These are phyloP conservation scores for Asarcornis scutulata DNA, from an alignment of 2,113 vertebrate genomes.

Conservation along the genomic window DNA sequence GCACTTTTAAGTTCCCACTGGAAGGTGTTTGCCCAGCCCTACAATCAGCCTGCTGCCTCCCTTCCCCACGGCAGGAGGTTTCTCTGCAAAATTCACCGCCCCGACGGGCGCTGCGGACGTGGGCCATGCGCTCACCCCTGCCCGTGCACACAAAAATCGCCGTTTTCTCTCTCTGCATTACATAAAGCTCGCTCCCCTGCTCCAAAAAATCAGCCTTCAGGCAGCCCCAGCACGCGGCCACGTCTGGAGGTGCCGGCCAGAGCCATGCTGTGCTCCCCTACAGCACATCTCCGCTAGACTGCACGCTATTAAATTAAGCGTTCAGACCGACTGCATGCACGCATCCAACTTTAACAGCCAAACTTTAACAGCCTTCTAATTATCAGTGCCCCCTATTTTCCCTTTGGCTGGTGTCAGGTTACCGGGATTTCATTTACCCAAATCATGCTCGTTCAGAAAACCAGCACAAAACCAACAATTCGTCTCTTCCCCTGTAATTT, in stretches of 20 bases:
- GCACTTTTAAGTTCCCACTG: conserved; percentile 53
- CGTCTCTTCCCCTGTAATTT: not conserved
- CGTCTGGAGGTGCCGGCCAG: not conserved
- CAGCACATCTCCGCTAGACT: not conserved
- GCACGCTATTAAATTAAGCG: not conserved
- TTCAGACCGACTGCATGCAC: not conserved
- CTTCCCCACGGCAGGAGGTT: not conserved
- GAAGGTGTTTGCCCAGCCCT: conserved; percentile 51
- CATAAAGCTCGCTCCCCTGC: too few species aligned
- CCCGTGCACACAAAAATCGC: not conserved
- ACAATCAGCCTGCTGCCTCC: not conserved
- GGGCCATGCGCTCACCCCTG: fast-evolving
- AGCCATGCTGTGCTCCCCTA: not conserved
- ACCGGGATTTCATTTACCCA: not conserved
- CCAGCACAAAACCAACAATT: not conserved
- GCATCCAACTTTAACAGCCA: not conserved
- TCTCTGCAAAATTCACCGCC: not conserved
- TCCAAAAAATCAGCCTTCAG: too few species aligned
- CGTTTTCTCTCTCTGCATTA: too few species aligned
- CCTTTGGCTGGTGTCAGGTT: not conserved
- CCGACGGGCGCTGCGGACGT: fast-evolving
- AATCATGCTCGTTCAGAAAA: not conserved
- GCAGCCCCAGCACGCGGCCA: not conserved
- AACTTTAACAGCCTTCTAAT: not conserved
- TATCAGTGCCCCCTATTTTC: not conserved